Base-by-base conservation (phyloP, 2,113 vertebrate species). In the Oryzias melastigma region DNA sequence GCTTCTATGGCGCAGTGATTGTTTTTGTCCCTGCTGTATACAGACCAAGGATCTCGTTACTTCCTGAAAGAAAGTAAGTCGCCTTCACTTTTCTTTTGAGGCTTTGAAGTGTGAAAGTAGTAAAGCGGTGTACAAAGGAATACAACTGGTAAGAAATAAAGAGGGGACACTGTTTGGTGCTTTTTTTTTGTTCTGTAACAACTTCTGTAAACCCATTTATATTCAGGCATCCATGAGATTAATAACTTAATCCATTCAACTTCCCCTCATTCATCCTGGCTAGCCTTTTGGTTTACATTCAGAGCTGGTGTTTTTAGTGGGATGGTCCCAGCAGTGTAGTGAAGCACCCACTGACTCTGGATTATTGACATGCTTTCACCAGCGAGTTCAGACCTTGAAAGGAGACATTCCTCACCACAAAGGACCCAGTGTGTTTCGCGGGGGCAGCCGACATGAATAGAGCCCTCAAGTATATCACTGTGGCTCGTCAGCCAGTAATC, bases 401-500 rank as follows among this genome's bases (percentile, higher is more conserved):
- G 90, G 89, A 90, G 79, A 93, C 90, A 91, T 93, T 90, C 91
- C 90, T 85, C 47, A 50, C 83, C 84, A 94, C 91, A 94, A 92
- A 88, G 60, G 85, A 65, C 80, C 86, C 87, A 92, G 88, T 91
- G 89, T 91, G 84, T 86, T 79, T 87, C 73, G 69, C 64, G 60
- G 78, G 85, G 88, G 83, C 81, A 67, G 65, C 76, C 75, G 81
- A 79, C 80, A 74, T 83, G 91, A 93, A 92, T 57, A 45, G 61
- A 60, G 79, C 65, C 82, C 75, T 85, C 75, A 81, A 88, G 85
- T 87, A 84, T 87, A 90, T 90, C 77, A 54, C 85, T 85, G 90
- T 85, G 87, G 88, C 88, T 90, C 71, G 82, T 90, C 88, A 80
- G 87, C 76, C 91, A 83, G 88, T 87, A 90, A 89, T 91, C 91